These are phyloP conservation scores for cattle (Bos taurus) DNA, from an alignment of 2,113 vertebrate genomes.

Conservation along the genomic window DNA sequence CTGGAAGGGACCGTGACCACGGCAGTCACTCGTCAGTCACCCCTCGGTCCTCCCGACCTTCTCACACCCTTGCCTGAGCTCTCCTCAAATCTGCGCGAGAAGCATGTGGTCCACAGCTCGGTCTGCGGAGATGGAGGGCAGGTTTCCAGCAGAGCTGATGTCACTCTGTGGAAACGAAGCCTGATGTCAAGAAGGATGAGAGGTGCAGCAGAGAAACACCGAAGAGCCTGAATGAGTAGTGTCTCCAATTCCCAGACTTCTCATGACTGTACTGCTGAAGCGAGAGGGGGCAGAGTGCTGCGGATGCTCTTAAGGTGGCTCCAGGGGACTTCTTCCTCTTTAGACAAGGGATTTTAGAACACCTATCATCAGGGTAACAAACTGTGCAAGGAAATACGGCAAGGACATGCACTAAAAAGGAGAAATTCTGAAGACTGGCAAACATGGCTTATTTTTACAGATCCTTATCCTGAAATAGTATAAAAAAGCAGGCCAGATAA, in stretches of 20 bases:
- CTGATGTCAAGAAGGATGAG: background rate
- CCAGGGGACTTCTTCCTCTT: background rate
- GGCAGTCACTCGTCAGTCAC: background rate
- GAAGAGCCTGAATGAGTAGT: background rate
- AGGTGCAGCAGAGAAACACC: background rate
- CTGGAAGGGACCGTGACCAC: background rate
- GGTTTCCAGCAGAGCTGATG: constrained; percentile 47
- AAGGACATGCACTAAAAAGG: background rate
- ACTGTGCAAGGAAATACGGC: background rate
- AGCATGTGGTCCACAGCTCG: background rate
- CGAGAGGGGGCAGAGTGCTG: background rate
- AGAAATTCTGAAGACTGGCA: background rate
- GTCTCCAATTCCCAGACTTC: background rate
- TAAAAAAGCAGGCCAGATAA: background rate
- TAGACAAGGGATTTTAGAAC: background rate
- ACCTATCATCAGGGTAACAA: background rate
- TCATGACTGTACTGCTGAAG: background rate
- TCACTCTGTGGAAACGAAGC: background rate
- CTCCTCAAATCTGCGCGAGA: background rate
- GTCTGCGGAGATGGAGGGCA: background rate
- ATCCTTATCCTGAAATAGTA: background rate
- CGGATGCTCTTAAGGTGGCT: background rate
- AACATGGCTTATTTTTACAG: background rate
- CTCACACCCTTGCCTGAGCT: background rate
- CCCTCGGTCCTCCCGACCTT: background rate